phyloP scores from a whole-genome alignment of 2,113 vertebrate genomes.

The Lasiurus cinereus region DNA sequence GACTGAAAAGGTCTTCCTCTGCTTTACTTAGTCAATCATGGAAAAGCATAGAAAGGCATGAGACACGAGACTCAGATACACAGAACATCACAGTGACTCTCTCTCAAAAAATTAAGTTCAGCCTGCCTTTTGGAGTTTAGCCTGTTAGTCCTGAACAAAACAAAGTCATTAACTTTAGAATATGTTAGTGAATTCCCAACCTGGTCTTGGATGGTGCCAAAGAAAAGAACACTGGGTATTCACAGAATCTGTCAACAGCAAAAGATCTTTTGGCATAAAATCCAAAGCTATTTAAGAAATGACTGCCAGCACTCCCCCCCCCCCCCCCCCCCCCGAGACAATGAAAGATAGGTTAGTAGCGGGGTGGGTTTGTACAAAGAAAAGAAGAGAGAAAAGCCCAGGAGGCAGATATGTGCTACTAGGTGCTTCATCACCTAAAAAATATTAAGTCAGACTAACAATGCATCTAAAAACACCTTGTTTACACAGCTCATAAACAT shows the following conservation, averaged over 20 bases:
- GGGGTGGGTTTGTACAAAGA: neutral
- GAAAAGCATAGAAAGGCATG: neutral
- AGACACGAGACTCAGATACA: neutral
- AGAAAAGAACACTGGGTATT: neutral
- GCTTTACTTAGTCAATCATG: neutral
- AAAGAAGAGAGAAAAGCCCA: neutral
- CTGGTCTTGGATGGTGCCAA: neutral
- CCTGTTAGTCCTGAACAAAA: neutral
- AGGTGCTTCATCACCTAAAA: neutral
- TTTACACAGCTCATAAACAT: neutral
- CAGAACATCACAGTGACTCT: neutral
- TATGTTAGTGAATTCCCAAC: neutral
- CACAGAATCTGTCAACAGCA: constrained; percentile 33
- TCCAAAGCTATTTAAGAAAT: constrained; percentile 20
- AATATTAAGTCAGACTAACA: neutral
- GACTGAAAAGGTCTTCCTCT: neutral
- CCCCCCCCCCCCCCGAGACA: too few species aligned
- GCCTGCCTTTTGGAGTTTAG: neutral
- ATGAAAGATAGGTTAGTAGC: neutral
- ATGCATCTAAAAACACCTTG: neutral
- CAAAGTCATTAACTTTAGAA: neutral
- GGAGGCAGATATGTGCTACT: neutral
- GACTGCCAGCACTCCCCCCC: constrained; percentile 1
- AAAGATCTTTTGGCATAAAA: constrained; percentile 50
- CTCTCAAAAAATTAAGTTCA: neutral